These are phyloP conservation scores for Melanogrammus aeglefinus DNA, from an alignment of 2,797 vertebrate genomes.

Conservation along the genomic window DNA sequence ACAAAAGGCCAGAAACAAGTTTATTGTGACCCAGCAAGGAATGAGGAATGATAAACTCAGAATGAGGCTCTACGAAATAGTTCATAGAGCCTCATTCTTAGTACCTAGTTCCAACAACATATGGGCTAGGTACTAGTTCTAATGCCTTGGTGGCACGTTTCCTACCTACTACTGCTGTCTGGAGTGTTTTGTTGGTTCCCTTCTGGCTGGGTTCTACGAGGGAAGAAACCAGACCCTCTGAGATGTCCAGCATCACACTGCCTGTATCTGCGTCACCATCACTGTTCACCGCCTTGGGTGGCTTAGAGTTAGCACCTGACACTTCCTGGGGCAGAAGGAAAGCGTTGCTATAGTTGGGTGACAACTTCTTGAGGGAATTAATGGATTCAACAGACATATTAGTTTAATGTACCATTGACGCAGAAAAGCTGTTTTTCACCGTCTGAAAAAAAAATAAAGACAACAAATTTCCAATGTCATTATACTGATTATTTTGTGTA, in stretches of 20 bases:
- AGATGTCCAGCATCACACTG: constrained; percentile 49
- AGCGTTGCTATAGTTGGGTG: background rate
- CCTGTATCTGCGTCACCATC: constrained; percentile 36
- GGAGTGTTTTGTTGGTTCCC: constrained; percentile 29
- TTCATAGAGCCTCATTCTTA: background rate
- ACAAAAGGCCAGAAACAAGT: background rate
- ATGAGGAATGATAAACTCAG: no score
- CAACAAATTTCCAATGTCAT: background rate
- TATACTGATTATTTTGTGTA: background rate
- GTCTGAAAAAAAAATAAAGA: constrained; percentile 33
- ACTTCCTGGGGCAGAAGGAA: constrained; percentile 41
- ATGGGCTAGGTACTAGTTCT: background rate
- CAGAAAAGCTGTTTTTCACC: constrained; percentile 34
- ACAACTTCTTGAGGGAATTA: background rate
- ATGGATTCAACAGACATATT: background rate
- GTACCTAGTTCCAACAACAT: no score
- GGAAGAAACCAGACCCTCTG: constrained; percentile 41
- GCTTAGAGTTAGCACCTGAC: constrained; percentile 36
- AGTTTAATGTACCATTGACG: constrained; percentile 26
- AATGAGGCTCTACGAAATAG: no score
- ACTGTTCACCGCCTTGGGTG: constrained; percentile 20
- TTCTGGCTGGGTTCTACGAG: constrained; percentile 29
- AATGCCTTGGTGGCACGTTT: background rate
- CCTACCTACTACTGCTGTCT: constrained; percentile 48
- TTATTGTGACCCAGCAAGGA: background rate